Conservation (phyloP, 2,797 vertebrate species). For the Tachyglossus aculeatus region DNA sequence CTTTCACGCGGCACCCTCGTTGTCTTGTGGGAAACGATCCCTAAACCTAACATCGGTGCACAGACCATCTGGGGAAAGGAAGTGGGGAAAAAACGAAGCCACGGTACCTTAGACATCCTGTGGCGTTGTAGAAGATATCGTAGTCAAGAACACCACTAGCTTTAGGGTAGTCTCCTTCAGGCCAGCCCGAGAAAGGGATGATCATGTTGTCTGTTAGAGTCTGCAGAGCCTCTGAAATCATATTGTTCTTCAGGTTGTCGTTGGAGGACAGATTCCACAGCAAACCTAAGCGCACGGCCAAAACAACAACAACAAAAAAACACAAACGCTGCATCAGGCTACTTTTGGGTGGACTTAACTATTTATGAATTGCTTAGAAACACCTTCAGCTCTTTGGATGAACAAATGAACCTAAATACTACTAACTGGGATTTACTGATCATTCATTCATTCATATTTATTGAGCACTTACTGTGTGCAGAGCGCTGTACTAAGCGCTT, state of each 20-base stretch:
- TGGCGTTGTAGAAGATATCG: slow-evolving; percentile 89
- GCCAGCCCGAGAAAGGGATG: slow-evolving; percentile 89
- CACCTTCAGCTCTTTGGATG: too few species aligned
- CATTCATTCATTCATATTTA: too few species aligned
- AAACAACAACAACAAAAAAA: slow-evolving; percentile 20
- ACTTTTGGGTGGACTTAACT: too few species aligned
- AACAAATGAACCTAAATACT: too few species aligned
- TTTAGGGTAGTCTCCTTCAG: slow-evolving; percentile 90
- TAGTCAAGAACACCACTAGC: slow-evolving; percentile 81
- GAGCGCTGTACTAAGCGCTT: too few species aligned
- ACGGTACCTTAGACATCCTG: slow-evolving; percentile 88
- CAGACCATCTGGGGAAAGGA: not conserved
- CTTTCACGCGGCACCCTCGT: too few species aligned
- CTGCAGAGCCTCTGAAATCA: slow-evolving; percentile 75
- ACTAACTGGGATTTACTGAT: too few species aligned
- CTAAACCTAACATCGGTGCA: too few species aligned
- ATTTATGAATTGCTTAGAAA: too few species aligned
- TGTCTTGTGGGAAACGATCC: too few species aligned
- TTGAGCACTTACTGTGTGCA: too few species aligned
- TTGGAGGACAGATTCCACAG: slow-evolving; percentile 97
- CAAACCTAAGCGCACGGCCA: slow-evolving; percentile 87
- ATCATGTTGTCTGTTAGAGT: slow-evolving; percentile 82
- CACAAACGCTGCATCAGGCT: too few species aligned
- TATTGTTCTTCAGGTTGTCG: slow-evolving; percentile 85
- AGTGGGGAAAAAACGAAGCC: not conserved